Base-by-base conservation (phyloP, 2,113 vertebrate genomes). In the Peucedramus taeniatus region DNA sequence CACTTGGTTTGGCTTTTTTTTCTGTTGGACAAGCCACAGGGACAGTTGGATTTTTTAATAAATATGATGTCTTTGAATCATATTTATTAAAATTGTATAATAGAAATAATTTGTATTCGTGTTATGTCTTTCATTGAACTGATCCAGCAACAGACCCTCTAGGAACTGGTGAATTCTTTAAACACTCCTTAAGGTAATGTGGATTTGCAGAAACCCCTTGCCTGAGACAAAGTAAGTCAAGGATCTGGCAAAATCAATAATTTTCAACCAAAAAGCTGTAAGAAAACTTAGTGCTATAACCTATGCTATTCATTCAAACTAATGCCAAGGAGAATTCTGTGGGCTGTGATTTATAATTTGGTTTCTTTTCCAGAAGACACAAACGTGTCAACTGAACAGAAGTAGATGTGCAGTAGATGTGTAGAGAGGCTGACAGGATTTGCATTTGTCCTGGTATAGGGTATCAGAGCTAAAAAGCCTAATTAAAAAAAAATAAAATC, bases 1-100 rank as follows among this genome's bases (percentile, higher is more conserved):
- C 63, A 77, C 35, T 61, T 83, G 66, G 40, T 39, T 83, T 61
- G 23, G 13, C 3, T 59, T 21, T 47, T 88, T 68, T 51, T 44
- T 30, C 19, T 28, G 13, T 75, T 93, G 90, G 75, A 83, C 75
- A 85, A 82, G 75, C 59, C 6, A 3, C 70, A 88, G 75, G 30
- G 95, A 86, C 44, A 69, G 53, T 83, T 85, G n/a, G n/a, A n/a
- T n/a, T n/a, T n/a, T n/a, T n/a, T n/a, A n/a, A n/a, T n/a, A n/a
- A n/a, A n/a, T n/a, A n/a, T n/a, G n/a, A n/a, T n/a, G 70, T 68
- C 68, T 95, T 76, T 53, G 66, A 91, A 65, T 49, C 39, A 14
- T 35, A 80, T 76, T 95, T 79, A 95, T 95, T 96, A 96, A 95
- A 95, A 87, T 83, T 91, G 71, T 83, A 88, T 83, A 69, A 90